Evolutionary conservation across 2,797 vertebrate genomes (phyloP), one percentile per base, ranked within the genome.

Genomic region (Gambusia yucatana): DNA sequence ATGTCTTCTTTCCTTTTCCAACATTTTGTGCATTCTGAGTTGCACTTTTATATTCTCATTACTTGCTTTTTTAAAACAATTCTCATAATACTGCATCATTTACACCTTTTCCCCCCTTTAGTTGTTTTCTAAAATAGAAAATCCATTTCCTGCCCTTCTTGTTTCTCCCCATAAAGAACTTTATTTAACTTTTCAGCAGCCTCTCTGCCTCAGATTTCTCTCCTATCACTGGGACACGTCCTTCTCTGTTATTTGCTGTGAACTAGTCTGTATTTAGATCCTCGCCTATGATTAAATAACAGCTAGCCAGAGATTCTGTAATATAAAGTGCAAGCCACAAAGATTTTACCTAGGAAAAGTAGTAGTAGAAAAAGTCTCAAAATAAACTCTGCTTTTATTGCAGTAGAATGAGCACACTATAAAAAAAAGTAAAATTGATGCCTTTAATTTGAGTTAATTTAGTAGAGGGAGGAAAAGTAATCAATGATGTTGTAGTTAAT

Each of bases 91-190:
- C 55, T 39, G 43, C 30, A 47, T 13, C 13, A 14, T 47, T 25
- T 25, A 20, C 43, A 25, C 6, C 9, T 71, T 52, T 14, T 22
- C 25, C 6, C 14, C 14, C 6, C 43, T 67, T 67, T 67, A 59
- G 41, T 16, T 72, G 39, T 72, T 71, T 57, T 77, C 16, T 43
- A 69, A 70, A 30, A 77, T 70, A 10, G 30, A 77, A 77, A 59
- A 47, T 61, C 41, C 7, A 77, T 33, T 71, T 71, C 10, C 39
- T 57, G 76, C 17, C 39, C 63, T 77, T 28, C 39, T 25, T 3
- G 2, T 69, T 11, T 71, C 8, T 57, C n/a, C 20, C 43, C 41
- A 47, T 25, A 20, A 17, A 20, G 67, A 33, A 61, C 43, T 44
- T 17, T 33, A 16, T 44, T n/a, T 57, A 17, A 30, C 28, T 59